Evolutionary conservation across 2,888 invertebrate genomes (phyloP).

Genomic region (Electrophaes corylata): DNA sequence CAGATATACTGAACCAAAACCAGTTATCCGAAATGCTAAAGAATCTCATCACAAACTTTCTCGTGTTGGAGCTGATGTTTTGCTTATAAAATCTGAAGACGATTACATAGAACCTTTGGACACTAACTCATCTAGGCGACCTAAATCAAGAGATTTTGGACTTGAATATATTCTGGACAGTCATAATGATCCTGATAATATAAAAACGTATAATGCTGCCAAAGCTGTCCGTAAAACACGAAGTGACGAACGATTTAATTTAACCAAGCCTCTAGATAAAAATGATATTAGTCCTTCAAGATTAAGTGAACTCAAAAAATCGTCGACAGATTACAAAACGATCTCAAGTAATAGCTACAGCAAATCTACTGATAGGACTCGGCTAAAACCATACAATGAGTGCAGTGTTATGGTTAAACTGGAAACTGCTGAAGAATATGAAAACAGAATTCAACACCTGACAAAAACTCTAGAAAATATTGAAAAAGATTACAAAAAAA

Average conservation of each 20-base stretch:
- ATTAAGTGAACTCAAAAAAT: conserved; percentile 38
- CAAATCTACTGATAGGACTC: conserved; percentile 40
- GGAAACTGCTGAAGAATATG: conserved; percentile 57
- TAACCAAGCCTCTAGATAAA: conserved; percentile 28
- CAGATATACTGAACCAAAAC: conserved; percentile 16
- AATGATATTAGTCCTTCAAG: conserved; percentile 39
- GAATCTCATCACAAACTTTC: conserved; percentile 53
- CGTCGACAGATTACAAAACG: conserved; percentile 42
- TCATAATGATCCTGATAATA: conserved; percentile 48
- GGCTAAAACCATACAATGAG: conserved; percentile 42
- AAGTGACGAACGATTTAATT: conserved; percentile 52
- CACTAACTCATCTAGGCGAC: conserved; percentile 1
- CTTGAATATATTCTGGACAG: conserved; percentile 58
- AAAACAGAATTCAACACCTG: conserved; percentile 59
- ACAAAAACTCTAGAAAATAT: conserved; percentile 61
- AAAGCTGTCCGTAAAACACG: conserved; percentile 46
- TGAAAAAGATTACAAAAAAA: conserved; percentile 69
- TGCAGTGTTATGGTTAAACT: conserved; percentile 56
- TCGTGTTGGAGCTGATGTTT: conserved; percentile 53
- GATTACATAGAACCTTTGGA: conserved; percentile 3
- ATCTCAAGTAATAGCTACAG: conserved; percentile 37
- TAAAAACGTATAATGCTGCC: conserved; percentile 36
- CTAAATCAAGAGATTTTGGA: conserved; percentile 45
- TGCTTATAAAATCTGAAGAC: conserved; percentile 45
- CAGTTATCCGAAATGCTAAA: not conserved